These are phyloP conservation scores for Parnassius orleans DNA, from an alignment of 2,888 invertebrate genomes.

Conservation along the genomic window DNA sequence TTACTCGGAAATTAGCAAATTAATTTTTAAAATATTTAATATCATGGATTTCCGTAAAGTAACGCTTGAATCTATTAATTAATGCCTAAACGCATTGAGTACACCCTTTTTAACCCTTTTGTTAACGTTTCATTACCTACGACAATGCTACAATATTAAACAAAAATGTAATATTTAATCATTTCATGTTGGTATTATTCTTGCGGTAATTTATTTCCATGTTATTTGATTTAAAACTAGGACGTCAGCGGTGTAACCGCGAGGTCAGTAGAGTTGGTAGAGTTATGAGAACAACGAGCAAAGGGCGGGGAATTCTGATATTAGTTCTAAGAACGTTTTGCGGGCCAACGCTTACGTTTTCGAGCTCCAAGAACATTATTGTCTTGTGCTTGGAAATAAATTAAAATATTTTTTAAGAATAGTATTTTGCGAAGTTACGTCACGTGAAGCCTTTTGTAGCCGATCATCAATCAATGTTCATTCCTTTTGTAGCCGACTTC, in stretches of 20 bases:
- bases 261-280: too few species aligned
- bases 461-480: too few species aligned
- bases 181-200: not conserved
- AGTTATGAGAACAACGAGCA: not conserved
- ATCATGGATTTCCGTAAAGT: too few species aligned
- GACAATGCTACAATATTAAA: not conserved
- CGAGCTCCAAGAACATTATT: not conserved
- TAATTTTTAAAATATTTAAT: too few species aligned
- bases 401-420: not conserved
- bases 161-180: not conserved
- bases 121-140: too few species aligned
- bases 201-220: not conserved
- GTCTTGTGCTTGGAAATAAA: not conserved
- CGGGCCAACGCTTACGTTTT: not conserved
- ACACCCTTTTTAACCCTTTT: too few species aligned
- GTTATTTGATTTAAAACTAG: not conserved
- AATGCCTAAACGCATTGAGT: not conserved
- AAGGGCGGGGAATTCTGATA: not conserved
- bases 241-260: not conserved
- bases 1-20: too few species aligned
- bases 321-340: not conserved
- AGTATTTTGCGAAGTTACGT: not conserved
- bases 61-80: too few species aligned
- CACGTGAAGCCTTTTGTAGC: too few species aligned
- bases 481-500: too few species aligned